Evolutionary conservation across 2,888 invertebrate species (phyloP).

Genomic region (Eugnorisma glareosa): DNA sequence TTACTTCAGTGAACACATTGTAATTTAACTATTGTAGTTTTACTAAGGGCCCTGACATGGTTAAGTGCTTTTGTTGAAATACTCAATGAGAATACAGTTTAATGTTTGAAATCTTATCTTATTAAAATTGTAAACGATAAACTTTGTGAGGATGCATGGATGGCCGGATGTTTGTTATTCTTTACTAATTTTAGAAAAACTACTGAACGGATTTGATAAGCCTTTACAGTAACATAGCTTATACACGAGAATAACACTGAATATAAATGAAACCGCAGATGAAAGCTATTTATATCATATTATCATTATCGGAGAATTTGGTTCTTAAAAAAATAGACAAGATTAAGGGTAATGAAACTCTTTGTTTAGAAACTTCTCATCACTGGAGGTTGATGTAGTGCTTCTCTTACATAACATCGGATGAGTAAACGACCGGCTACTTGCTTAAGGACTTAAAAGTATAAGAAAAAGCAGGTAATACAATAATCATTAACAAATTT

Average conservation of each 20-base stretch:
- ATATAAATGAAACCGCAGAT: neutral
- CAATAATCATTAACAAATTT: neutral
- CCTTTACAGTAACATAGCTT: neutral
- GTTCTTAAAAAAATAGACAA: neutral
- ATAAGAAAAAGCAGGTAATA: neutral
- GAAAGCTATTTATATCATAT: neutral
- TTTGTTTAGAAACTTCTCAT: neutral
- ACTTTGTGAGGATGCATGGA: neutral
- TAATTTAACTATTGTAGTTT: neutral
- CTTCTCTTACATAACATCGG: neutral
- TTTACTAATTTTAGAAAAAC: neutral
- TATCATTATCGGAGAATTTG: neutral
- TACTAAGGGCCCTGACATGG: neutral
- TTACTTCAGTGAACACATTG: neutral
- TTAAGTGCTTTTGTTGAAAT: slow-evolving; percentile 14
- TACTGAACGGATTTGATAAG: neutral
- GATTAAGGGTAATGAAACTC: neutral
- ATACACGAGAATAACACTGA: neutral
- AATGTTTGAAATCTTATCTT: neutral
- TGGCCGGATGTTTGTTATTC: neutral
- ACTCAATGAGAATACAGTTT: slow-evolving; percentile 11
- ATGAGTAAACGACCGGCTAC: too few relatives aligned
- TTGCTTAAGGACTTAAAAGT: neutral
- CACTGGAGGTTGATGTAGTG: neutral
- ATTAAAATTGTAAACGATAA: neutral